phyloP scores from a whole-genome alignment of 2,113 vertebrate genomes.

The Mirza zaza region DNA sequence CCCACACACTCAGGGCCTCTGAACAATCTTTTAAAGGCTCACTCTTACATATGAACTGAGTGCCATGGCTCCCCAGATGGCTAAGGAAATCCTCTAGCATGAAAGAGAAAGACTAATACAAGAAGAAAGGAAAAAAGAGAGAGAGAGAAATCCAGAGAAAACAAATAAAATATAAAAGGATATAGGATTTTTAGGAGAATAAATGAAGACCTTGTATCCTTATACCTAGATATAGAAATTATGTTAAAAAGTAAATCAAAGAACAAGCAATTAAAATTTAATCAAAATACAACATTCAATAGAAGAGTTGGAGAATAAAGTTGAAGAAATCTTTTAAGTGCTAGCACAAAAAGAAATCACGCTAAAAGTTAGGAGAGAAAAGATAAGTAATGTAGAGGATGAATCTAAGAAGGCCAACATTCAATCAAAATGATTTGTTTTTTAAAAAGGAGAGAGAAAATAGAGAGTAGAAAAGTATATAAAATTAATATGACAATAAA shows the following conservation, averaged over 20 bases:
- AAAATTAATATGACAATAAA: background rate
- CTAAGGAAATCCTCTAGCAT: background rate
- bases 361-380: background rate
- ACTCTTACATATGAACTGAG: background rate
- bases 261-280: conserved; percentile 8
- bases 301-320: background rate
- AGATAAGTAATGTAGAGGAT: background rate
- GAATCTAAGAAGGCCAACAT: background rate
- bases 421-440: background rate
- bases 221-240: background rate
- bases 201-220: background rate
- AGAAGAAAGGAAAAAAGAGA: background rate
- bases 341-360: background rate
- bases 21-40: background rate
- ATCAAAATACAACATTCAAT: conserved; percentile 27
- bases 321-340: background rate
- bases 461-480: background rate
- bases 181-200: background rate
- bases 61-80: background rate
- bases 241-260: background rate
- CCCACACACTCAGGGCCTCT: background rate
- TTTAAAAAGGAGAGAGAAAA: background rate
- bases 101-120: background rate
- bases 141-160: background rate
- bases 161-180: background rate